Conservation (phyloP, 1,140 invertebrate species). For the Dreissena rostriformis region DNA sequence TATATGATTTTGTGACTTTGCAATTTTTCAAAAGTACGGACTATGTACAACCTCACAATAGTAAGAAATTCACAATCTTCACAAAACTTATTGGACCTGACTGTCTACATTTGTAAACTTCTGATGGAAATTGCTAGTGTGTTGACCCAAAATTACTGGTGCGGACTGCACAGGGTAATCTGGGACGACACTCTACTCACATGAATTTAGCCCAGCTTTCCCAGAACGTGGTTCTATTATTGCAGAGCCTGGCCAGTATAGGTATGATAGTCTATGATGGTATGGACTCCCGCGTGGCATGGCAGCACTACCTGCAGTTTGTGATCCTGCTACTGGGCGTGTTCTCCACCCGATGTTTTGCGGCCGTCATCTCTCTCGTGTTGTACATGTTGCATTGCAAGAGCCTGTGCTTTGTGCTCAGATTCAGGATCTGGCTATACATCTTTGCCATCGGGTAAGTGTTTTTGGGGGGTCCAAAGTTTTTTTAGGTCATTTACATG, state of each 20-base stretch:
- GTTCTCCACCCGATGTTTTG: slow-evolving; percentile 91
- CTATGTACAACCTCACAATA: too few relatives aligned
- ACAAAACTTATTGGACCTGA: too few relatives aligned
- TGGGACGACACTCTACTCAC: too few relatives aligned
- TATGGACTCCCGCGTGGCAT: slow-evolving; percentile 80
- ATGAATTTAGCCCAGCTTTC: too few relatives aligned
- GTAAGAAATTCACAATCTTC: too few relatives aligned
- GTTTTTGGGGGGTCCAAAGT: background rate
- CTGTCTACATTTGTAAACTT: too few relatives aligned
- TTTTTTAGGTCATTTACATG: too few relatives aligned
- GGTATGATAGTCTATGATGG: slow-evolving; percentile 88
- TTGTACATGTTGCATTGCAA: slow-evolving; percentile 91
- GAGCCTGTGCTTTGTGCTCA: slow-evolving; percentile 90
- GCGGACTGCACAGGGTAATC: too few relatives aligned
- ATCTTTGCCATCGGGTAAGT: slow-evolving; percentile 90
- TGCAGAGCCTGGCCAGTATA: slow-evolving; percentile 84
- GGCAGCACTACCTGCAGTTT: slow-evolving; percentile 88
- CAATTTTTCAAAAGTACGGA: too few relatives aligned
- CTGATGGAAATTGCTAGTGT: too few relatives aligned
- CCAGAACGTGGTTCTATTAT: background rate
- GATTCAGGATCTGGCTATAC: slow-evolving; percentile 87
- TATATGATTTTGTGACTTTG: too few relatives aligned
- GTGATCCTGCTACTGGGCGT: slow-evolving; percentile 88
- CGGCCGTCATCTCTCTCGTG: slow-evolving; percentile 89
- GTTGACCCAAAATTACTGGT: too few relatives aligned